Base-by-base conservation (phyloP, 2,113 vertebrate species). In the Bettongia penicillata region DNA sequence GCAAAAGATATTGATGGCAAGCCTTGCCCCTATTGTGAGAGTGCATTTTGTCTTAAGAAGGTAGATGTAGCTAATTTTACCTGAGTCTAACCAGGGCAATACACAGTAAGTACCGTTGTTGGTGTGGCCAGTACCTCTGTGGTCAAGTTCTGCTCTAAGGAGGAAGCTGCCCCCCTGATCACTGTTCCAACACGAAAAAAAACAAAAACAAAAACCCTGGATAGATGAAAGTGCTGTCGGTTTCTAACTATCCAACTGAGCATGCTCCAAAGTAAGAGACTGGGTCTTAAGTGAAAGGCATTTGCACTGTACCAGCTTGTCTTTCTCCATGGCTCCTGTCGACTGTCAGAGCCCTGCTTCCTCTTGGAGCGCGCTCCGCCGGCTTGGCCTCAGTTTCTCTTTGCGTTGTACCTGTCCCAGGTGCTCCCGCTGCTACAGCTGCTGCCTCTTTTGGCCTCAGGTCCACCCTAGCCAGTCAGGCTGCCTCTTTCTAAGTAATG, bases 131-230 rank as follows among this genome's bases (percentile, higher is more conserved):
- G n/a, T 43, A 43, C n/a, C 37, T 14, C 61, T n/a, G 61, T 68
- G 61, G 31, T 37, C 14, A 14, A 68, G 31, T 68, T n/a, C 61
- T 37, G 31, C 4, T 68, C 31, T 68, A 37, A 37, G 61, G 3
- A 68, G 14, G 31, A 68, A 68, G 12, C 16, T 43, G 37, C 19
- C 37, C 5, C 55, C 31, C 3, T 8, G 94, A 50, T 53, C 47
- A 92, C 94, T 96, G 93, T 95, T 98, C 94, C 94, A 93, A 84
- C 68, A 43, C 43, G 0, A 61, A 37, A 68, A 14, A 16, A 68
- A 16, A 31, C 31, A 16, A 14, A 84, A 43, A 37, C n/a, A 1
- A 68, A 37, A n/a, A 19, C 12, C 31, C 12, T 5, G 3, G 14
- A 16, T 16, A 77, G 61, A 90, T 84, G 50, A 91, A 48, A 31